Evolutionary conservation across 1,140 invertebrate genomes (phyloP), one percentile per base, ranked within the genome.

Genomic region (Megathymus violae): DNA sequence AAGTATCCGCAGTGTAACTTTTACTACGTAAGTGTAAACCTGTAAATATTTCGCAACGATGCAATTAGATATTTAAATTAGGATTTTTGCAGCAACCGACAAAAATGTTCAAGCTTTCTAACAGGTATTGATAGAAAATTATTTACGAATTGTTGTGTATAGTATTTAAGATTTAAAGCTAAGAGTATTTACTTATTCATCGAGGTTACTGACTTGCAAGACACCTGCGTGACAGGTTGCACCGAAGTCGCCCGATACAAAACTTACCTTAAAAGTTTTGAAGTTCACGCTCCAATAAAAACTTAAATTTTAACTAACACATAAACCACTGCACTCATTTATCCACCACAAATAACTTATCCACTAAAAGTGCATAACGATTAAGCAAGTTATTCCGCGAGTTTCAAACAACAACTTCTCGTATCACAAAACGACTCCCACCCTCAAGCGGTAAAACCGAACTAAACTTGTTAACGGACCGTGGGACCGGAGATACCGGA

Each of bases 181-280:
- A n/a, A n/a, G n/a, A n/a, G 52, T 68, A 62, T 68, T 64, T 71
- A 67, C 71, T 76, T 70, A 72, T 74, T 78, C 71, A 74, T 74
- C 68, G 74, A 88, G 86, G 84, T 86, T 82, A 85, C 74, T 85
- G 85, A 87, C 83, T 87, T 76, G 66, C 46, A 69, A n/a, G 84
- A 87, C 86, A 89, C 86, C 86, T 89, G 86, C 82, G 82, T 84
- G 86, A 89, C 86, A 89, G 86, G 86, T 89, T 89, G 86, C 71
- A 82, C 58, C 68, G 71, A 80, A 82, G 67, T 46, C 31, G 52
- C 59, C 61, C 65, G 43, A 65, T 47, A 71, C 73, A 66, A 77
- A 80, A 84, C 81, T 89, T 82, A 87, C 79, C 82, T 70, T 61
- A 62, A 59, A 69, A 71, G 47, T 76, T 74, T 63, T 22, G 36